Base-by-base conservation (phyloP, 2,888 invertebrate species). In the Ariolimax columbianus region DNA sequence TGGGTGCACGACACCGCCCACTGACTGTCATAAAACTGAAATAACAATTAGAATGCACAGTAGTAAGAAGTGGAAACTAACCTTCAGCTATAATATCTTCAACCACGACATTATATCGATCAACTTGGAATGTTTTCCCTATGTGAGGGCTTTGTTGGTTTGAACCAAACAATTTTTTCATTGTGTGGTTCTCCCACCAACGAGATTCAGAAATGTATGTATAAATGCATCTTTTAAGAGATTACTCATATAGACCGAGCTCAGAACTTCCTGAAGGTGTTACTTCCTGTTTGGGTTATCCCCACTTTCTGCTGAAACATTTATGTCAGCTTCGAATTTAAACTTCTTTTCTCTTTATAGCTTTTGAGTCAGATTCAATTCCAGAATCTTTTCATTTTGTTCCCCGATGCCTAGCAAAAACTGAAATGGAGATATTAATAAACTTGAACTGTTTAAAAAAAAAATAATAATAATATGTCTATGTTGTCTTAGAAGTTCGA, bases 11-110 rank as follows among this genome's bases (percentile, higher is more conserved):
- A 70, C 33, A 78, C 84, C 78, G 78, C 84, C 84, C 84, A 77
- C 68, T 40, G 4, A 17, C 26, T 23, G 23, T 17, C 7, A 11
- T 9, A 11, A 30, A 63, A 9, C 11, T 63, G 4, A 23, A 63
- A 63, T n/a, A 70, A 70, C 55, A 70, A 70, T 3, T 36, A 70
- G 40, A 14, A n/a, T n/a, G n/a, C n/a, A 7, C 30, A 72, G 36
- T 6, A 43, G 4, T 9, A 17, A 59, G 30, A 55, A 73, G 26
- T 30, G n/a, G 3, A n/a, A 82, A 91, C 94, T 94, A 94, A 97
- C 97, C 97, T 96, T 97, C 97, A 87, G 97, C 97, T 91, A 97
- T 95, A 89, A 97, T 96, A 94, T 97, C 97, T 94, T 97, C 97
- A 59, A 97, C 97, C 84, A 96, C 96, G 89, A 97, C 97, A 85